phyloP scores from a whole-genome alignment of 2,797 vertebrate genomes.

The Helarctos malayanus region DNA sequence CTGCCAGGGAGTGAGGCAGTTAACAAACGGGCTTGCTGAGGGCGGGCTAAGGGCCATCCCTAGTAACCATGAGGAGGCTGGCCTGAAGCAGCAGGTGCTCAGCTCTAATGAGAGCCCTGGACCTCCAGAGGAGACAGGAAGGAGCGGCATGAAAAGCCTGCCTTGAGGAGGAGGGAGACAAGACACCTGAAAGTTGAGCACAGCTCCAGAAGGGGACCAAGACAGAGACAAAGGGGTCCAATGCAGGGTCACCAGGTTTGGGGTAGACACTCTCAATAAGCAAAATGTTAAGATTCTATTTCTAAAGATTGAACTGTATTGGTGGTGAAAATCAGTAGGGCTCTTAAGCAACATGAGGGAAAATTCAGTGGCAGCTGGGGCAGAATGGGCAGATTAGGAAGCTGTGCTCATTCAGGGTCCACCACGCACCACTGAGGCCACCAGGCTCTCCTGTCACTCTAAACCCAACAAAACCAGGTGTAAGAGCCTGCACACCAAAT shows the following conservation, averaged over 20 bases:
- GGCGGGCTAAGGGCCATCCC: constrained; percentile 58
- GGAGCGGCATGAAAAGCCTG: background rate
- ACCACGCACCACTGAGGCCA: fast-evolving
- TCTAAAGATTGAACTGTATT: background rate
- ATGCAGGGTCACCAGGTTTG: background rate
- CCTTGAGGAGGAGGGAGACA: background rate
- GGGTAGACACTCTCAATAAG: background rate
- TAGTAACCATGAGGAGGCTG: constrained; percentile 30
- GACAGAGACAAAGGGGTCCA: background rate
- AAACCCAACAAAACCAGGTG: background rate
- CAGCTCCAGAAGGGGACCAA: background rate
- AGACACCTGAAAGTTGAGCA: background rate
- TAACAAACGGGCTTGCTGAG: constrained; percentile 54
- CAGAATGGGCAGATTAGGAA: background rate
- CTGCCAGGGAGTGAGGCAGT: constrained; percentile 61
- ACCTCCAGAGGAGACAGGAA: constrained; percentile 16
- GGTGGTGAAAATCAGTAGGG: background rate
- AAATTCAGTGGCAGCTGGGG: background rate
- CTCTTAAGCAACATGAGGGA: background rate
- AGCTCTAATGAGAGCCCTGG: background rate
- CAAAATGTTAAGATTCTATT: background rate
- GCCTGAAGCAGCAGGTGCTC: constrained; percentile 69
- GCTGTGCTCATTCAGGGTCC: background rate
- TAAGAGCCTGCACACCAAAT: background rate
- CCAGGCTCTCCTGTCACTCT: background rate